Percentiles rank a stretch among this genome's conserved stretches.
Evolutionary conservation across 2,797 vertebrate species (phyloP).

Genomic region (Cryptoprocta ferox): DNA sequence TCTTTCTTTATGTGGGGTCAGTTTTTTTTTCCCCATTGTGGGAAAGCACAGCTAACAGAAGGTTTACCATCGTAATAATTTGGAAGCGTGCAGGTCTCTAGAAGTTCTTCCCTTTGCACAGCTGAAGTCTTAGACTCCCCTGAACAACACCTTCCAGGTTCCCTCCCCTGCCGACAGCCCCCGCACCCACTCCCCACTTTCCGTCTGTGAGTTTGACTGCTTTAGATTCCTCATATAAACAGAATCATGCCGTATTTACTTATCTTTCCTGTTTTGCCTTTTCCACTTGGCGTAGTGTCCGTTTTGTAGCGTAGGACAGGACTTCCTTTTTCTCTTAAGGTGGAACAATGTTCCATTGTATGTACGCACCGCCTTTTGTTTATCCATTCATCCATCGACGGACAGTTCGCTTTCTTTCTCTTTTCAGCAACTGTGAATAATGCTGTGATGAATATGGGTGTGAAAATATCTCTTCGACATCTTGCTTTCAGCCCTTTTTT

Average conservation of each 20-base stretch:
- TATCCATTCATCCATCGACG: too few relatives aligned
- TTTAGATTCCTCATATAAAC: not conserved
- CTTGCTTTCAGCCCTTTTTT: not conserved
- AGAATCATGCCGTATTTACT: too few relatives aligned
- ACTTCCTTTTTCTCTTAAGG: not conserved
- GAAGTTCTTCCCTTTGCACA: not conserved
- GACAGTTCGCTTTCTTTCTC: too few relatives aligned
- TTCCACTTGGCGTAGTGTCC: not conserved
- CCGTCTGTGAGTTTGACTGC: too few relatives aligned
- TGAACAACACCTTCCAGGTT: accelerated
- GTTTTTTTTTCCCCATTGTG: not conserved
- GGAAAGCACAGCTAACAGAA: not conserved
- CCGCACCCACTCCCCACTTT: not conserved
- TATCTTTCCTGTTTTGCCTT: not conserved
- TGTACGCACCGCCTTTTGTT: too few relatives aligned
- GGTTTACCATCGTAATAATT: not conserved
- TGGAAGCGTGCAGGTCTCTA: not conserved
- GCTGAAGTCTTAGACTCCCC: not conserved
- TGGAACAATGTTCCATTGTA: not conserved
- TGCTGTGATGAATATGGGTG: too few relatives aligned
- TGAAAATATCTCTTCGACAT: not conserved
- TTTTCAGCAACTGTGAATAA: too few relatives aligned
- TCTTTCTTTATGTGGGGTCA: not conserved
- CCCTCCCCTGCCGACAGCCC: too few relatives aligned
- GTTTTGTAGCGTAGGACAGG: not conserved